Conservation (phyloP, 2,888 invertebrate genomes). For the Stenolophus ochropezus region DNA sequence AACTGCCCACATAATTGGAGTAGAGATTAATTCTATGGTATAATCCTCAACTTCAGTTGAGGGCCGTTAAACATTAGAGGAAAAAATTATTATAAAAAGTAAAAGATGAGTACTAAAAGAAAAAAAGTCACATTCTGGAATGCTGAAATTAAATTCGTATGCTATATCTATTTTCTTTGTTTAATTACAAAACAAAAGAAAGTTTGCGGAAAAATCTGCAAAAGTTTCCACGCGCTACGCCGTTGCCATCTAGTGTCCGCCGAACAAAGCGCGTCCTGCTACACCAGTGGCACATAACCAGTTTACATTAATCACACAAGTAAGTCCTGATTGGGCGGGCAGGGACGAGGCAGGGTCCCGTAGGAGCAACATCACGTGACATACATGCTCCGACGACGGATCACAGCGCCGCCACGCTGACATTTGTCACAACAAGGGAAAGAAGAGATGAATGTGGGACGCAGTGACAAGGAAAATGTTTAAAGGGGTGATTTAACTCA, state of each 20-base stretch:
- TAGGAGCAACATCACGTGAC: slow-evolving; percentile 51
- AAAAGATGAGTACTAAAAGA: too few relatives aligned
- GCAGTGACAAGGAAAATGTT: slow-evolving; percentile 29
- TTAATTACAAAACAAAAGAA: neutral
- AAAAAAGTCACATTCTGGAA: too few relatives aligned
- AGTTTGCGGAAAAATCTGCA: too few relatives aligned
- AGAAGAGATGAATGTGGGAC: slow-evolving; percentile 12
- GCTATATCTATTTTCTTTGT: too few relatives aligned
- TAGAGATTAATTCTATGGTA: too few relatives aligned
- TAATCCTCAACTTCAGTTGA: too few relatives aligned
- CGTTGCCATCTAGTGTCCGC: slow-evolving; percentile 24
- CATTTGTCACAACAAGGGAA: slow-evolving; percentile 52
- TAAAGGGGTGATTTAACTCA: neutral
- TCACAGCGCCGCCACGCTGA: slow-evolving; percentile 43
- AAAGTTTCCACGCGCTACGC: too few relatives aligned
- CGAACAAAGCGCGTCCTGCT: slow-evolving; percentile 18
- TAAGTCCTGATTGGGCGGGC: slow-evolving; percentile 25
- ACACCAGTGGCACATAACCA: slow-evolving; percentile 18
- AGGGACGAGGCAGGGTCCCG: slow-evolving; percentile 29
- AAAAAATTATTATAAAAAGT: too few relatives aligned
- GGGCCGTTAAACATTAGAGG: too few relatives aligned
- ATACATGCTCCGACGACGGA: slow-evolving; percentile 52
- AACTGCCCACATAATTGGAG: too few relatives aligned
- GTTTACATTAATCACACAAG: slow-evolving; percentile 34
- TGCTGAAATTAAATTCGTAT: too few relatives aligned